These are phyloP conservation scores for Ailuropoda melanoleuca DNA, from an alignment of 2,113 vertebrate genomes.

Conservation along the genomic window DNA sequence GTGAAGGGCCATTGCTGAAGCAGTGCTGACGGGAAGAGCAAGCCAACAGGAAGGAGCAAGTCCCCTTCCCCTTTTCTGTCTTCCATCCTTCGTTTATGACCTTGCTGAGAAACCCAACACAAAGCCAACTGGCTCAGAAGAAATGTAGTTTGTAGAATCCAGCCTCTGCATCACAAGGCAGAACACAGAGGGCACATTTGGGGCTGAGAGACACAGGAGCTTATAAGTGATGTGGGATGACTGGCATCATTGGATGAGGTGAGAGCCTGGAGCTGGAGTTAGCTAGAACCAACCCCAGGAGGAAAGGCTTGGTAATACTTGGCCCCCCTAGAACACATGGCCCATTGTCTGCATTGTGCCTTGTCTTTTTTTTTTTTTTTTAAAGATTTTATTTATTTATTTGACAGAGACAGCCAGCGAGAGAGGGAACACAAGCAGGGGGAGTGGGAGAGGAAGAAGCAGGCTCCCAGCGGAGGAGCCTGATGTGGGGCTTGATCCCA, in stretches of 20 bases:
- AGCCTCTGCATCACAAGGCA: background rate
- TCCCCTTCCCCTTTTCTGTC: background rate
- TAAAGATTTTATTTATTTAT: too few species aligned
- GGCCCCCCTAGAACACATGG: rapidly evolving
- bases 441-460: too few species aligned
- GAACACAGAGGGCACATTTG: background rate
- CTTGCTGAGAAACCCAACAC: background rate
- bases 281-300: background rate
- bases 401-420: too few species aligned
- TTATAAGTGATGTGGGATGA: too few species aligned
- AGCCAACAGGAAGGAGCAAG: background rate
- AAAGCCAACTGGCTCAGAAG: background rate
- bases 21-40: too few species aligned
- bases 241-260: rapidly evolving
- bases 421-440: too few species aligned
- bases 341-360: background rate
- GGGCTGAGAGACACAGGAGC: background rate
- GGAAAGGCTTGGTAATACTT: rapidly evolving
- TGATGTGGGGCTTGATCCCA: too few species aligned
- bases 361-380: background rate
- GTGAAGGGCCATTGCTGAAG: background rate
- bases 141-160: background rate
- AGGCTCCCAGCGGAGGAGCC: too few species aligned
- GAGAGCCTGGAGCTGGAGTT: background rate
- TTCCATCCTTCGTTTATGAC: background rate